Evolutionary conservation across 2,888 invertebrate genomes (phyloP).

Genomic region (Noctua janthina): DNA sequence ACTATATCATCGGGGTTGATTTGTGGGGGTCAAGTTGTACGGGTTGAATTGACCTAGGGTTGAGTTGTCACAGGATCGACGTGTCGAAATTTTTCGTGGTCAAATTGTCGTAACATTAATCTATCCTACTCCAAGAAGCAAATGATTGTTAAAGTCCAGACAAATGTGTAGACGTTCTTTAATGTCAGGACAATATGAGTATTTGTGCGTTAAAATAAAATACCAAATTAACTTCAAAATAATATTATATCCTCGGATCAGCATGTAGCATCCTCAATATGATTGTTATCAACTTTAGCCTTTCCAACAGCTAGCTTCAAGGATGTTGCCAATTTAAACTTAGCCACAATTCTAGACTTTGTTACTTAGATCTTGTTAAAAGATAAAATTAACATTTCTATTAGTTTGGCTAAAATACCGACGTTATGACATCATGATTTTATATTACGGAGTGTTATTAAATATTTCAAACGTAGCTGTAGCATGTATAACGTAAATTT

Average conservation of each 20-base stretch:
- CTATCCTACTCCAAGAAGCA: neutral
- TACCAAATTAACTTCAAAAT: slow-evolving; percentile 8
- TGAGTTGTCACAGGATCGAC: neutral
- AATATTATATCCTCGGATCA: neutral
- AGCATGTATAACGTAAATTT: neutral
- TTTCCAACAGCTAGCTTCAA: slow-evolving; percentile 55
- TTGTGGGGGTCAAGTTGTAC: neutral
- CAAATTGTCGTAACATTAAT: neutral
- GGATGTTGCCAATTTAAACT: slow-evolving; percentile 59
- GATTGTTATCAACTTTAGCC: slow-evolving; percentile 58
- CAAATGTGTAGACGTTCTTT: neutral
- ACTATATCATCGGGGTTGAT: neutral
- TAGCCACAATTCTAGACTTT: slow-evolving; percentile 49
- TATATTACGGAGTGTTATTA: slow-evolving; percentile 3
- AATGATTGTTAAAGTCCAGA: neutral
- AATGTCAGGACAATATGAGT: neutral
- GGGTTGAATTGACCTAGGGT: neutral
- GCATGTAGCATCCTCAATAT: slow-evolving; percentile 48
- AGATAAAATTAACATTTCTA: slow-evolving; percentile 61
- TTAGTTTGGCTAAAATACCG: slow-evolving; percentile 50
- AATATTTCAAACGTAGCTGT: neutral
- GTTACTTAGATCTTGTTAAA: slow-evolving; percentile 47
- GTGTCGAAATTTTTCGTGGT: neutral
- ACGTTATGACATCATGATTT: slow-evolving; percentile 42
- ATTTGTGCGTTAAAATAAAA: slow-evolving; percentile 11